Evolutionary conservation across 2,888 invertebrate genomes (phyloP), one percentile per base, ranked within the genome.

Genomic region (Noctuana brunneofusca): DNA sequence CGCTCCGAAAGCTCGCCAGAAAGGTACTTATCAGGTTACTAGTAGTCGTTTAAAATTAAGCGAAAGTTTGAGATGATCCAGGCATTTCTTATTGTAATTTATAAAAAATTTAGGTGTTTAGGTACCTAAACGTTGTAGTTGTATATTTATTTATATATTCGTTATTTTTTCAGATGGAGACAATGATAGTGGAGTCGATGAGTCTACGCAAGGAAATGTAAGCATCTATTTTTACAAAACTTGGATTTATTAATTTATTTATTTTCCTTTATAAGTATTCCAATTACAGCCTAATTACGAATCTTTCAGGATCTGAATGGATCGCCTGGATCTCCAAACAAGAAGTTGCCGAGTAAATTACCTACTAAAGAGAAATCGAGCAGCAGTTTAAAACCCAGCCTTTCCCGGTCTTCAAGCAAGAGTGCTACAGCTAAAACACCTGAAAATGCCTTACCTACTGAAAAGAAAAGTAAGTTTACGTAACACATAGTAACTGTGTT

Each of bases 111-210:
- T n/a, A 1, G 8, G 0, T 48, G 24, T 24, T n/a, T n/a, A n/a
- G n/a, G n/a, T n/a, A n/a, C n/a, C n/a, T n/a, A 22, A n/a, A n/a
- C 0, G 12, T 12, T 20, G 22, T 30, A 38, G n/a, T 54, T 48
- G 60, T 6, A 30, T 38, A 54, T 54, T 16, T 52, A 38, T 49
- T 48, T n/a, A 57, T 32, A 43, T 11, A 14, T 43, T 16, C 1
- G 8, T 27, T 48, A n/a, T 54, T 38, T 11, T 54, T 90, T 69
- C 93, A 96, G 96, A 96, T 90, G 95, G 95, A 38, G 96, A 96
- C 81, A 96, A 96, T 74, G 96, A 96, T 75, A 96, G 96, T 78
- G 96, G 96, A 49, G 96, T 96, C 30, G 96, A 96, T 81, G 96
- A 96, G 83, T 94, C 95, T 64, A 95, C 95, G 59, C 96, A 96